Evolutionary conservation across 1,140 invertebrate genomes (phyloP).

Genomic region (Nasonia giraulti): DNA sequence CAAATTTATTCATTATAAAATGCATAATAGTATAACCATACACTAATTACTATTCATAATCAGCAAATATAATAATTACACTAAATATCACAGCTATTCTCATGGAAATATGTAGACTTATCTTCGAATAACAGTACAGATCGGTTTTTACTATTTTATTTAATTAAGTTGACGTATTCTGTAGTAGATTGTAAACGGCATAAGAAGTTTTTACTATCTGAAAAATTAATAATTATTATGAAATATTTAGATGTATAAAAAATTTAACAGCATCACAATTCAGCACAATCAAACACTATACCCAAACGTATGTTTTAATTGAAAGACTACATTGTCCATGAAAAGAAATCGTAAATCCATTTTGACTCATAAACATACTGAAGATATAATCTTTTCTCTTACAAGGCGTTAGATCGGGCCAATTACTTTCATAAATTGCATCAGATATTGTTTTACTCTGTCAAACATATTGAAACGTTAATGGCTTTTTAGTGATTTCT

Average conservation of each 20-base stretch:
- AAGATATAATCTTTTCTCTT: not conserved
- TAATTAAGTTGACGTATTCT: not conserved
- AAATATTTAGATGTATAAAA: not conserved
- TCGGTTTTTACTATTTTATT: no score
- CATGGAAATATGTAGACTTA: no score
- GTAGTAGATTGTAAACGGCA: not conserved
- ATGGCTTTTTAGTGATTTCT: not conserved
- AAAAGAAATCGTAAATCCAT: not conserved
- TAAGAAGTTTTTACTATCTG: constrained; percentile 15
- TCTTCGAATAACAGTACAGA: no score
- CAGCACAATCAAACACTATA: not conserved
- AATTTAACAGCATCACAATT: not conserved
- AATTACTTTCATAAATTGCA: constrained; percentile 12
- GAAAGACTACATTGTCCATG: not conserved
- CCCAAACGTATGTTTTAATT: not conserved
- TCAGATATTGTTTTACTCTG: not conserved
- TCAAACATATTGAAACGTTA: not conserved
- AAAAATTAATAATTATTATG: not conserved
- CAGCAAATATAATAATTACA: no score
- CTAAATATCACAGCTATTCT: no score
- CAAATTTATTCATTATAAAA: no score
- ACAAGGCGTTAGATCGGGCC: not conserved
- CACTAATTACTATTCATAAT: no score
- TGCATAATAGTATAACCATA: no score
- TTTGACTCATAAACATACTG: not conserved